A percentile compares a stretch with the other conserved stretches of the same genome.
Conservation (phyloP, 2,797 vertebrate genomes). For the Pipistrellus nathusii region DNA sequence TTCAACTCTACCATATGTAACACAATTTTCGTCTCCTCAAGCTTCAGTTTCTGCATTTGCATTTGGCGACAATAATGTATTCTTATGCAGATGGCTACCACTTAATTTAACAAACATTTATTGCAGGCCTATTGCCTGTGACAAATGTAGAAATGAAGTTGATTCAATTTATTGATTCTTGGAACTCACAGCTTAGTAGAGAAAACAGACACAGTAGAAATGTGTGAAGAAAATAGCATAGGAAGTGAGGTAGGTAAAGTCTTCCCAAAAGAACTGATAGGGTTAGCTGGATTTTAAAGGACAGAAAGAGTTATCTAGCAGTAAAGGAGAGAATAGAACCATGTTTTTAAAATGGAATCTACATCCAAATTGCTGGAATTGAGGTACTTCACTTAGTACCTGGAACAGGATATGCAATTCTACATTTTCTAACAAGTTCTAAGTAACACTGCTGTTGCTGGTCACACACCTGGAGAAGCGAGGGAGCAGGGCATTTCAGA, state of each 20-base stretch:
- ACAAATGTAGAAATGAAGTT: not conserved
- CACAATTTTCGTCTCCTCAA: not conserved
- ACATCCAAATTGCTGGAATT: not conserved
- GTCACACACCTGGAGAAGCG: not conserved
- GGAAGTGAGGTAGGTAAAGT: not conserved
- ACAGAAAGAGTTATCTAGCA: not conserved
- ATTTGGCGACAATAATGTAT: not conserved
- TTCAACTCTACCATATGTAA: not conserved
- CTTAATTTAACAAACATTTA: not conserved
- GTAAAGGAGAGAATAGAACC: not conserved
- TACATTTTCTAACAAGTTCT: not conserved
- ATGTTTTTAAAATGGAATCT: conserved; percentile 16
- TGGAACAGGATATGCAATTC: not conserved
- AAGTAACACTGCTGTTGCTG: not conserved
- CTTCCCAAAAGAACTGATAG: not conserved
- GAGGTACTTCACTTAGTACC: not conserved
- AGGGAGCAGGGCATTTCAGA: not conserved
- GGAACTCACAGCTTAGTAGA: not conserved
- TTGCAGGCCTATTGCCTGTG: not conserved
- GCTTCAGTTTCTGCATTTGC: conserved; percentile 1
- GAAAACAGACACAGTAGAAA: not conserved
- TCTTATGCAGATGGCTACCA: not conserved
- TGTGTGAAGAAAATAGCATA: not conserved
- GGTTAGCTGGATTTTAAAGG: not conserved
- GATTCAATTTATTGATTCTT: conserved; percentile 3